phyloP scores from a whole-genome alignment of 2,888 invertebrate genomes.

The Yponomeuta malinellus region DNA sequence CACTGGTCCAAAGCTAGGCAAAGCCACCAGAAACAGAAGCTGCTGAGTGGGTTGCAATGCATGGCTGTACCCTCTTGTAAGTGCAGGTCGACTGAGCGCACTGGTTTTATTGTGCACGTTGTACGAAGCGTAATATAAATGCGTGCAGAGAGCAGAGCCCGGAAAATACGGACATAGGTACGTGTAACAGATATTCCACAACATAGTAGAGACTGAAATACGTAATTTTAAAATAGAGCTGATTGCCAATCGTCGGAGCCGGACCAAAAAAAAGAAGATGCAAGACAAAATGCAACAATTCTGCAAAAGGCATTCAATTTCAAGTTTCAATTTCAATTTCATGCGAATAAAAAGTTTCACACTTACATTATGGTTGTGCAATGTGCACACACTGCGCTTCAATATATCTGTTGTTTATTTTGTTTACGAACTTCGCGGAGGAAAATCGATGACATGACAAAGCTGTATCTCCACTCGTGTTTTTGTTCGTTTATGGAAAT shows the following conservation, averaged over 20 bases:
- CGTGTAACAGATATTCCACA: no score
- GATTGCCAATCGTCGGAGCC: no score
- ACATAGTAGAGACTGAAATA: no score
- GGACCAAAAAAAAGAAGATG: no score
- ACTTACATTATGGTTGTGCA: background rate
- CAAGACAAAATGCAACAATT: no score
- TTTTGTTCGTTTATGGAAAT: background rate
- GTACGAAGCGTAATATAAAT: background rate
- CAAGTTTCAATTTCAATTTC: no score
- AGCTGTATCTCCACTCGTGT: background rate
- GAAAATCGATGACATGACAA: constrained; percentile 1
- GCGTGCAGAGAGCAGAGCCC: background rate
- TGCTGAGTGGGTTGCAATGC: background rate
- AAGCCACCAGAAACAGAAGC: no score
- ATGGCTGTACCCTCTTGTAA: background rate
- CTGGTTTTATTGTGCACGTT: background rate
- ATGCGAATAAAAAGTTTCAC: no score
- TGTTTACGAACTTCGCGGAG: background rate
- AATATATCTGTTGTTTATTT: background rate
- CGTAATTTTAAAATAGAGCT: no score
- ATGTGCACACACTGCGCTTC: background rate
- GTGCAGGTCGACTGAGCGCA: background rate
- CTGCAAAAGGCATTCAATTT: no score
- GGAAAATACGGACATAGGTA: background rate
- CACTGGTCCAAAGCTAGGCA: no score